These are phyloP conservation scores for Scopus umbretta DNA, from an alignment of 2,113 vertebrate genomes.

Conservation along the genomic window DNA sequence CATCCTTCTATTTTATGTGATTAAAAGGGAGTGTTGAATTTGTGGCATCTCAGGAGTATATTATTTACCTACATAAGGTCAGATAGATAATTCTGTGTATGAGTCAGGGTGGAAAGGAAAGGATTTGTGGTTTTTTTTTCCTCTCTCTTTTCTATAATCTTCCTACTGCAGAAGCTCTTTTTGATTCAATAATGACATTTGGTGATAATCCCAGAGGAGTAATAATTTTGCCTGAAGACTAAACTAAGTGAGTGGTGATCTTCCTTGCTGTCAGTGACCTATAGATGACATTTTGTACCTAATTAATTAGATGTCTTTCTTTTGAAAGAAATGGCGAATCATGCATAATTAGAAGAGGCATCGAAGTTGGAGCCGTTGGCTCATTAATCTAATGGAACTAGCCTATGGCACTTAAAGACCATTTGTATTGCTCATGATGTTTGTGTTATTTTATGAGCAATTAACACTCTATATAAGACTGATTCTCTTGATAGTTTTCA, in stretches of 20 bases:
- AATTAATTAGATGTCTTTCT: conserved; percentile 74
- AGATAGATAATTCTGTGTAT: neutral
- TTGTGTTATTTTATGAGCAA: conserved; percentile 56
- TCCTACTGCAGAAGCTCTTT: conserved; percentile 28
- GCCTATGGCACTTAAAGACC: conserved; percentile 51
- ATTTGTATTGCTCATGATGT: conserved; percentile 54
- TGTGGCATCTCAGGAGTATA: neutral
- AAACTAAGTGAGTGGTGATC: conserved; percentile 60
- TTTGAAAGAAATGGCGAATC: conserved; percentile 65
- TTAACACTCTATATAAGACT: conserved; percentile 35
- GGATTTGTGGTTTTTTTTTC: neutral
- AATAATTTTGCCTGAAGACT: conserved; percentile 64
- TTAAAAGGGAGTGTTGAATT: neutral
- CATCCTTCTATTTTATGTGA: neutral
- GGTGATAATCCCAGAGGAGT: conserved; percentile 58
- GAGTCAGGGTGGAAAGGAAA: neutral
- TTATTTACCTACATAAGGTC: conserved; percentile 30
- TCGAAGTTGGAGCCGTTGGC: conserved; percentile 62
- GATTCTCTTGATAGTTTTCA: neutral
- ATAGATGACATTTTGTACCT: conserved; percentile 78
- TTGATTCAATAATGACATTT: conserved; percentile 73
- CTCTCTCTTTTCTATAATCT: conserved; percentile 31
- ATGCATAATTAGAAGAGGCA: conserved; percentile 75
- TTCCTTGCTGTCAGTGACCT: conserved; percentile 75
- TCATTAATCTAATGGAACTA: conserved; percentile 74